Evolutionary conservation across 53 echinoderm and acorn worm species (phyloP), one percentile per base, ranked within the genome.

Genomic region (Hippasteria phrygiana): DNA sequence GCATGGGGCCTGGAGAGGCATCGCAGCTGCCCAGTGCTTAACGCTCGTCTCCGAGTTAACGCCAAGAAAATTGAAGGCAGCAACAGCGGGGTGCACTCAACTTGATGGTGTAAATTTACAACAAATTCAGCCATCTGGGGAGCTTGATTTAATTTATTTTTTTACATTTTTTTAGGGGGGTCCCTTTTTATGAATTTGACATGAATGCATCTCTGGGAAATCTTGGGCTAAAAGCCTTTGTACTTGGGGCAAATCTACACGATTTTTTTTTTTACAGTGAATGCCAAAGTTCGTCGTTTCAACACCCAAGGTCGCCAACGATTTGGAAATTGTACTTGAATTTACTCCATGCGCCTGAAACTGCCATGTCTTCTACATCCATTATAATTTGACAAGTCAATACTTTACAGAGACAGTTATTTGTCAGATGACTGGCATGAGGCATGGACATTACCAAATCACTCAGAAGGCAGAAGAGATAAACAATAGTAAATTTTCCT

Each of bases 71-170:
- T 27, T n/a, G 42, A 26, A 40, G 26, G 41, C 40, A 43, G 45
- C 64, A 82, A 82, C 82, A 82, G 82, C 48, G 62, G 9, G 62
- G 9, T 29, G 64, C 64, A 64, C 82, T 64, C 63, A 47, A 63
- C 82, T 82, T 41, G 63, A 63, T 27, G 64, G 82, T 64, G 65
- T 82, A 82, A 82, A 63, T 82, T 82, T 82, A 82, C 82, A 82
- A 82, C 17, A 82, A 82, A 64, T 66, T 29, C 66, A 82, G 82
- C 66, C 82, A 43, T 80, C 62, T 62, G 28, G 41, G 62, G 28
- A 59, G 39, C 80, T 65, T 66, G 82, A 82, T 82, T 82, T 64
- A 63, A 82, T 82, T 82, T 82, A 32, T 37, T 39, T 62, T 79
- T 37, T 79, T 40, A 18, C 12, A 12, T 35, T 67, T 35, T 31